Percentiles rank a stretch among this genome's conserved stretches.
These are phyloP conservation scores for Carterocephalus palaemon DNA, from an alignment of 2,888 invertebrate species.

Conservation along the genomic window DNA sequence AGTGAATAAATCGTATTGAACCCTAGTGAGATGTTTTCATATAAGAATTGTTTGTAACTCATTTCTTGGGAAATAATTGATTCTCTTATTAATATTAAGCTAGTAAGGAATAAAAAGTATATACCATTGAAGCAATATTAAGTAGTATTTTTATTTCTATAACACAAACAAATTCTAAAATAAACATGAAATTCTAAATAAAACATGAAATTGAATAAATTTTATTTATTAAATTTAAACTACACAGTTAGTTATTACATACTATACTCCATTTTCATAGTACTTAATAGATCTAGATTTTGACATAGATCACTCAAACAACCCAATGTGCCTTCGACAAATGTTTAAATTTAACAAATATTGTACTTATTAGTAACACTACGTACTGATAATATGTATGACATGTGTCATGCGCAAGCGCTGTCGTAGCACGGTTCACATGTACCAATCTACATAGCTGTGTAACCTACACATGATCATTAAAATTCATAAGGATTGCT, in stretches of 20 bases:
- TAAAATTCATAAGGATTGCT: constrained; percentile 45
- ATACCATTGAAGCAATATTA: constrained; percentile 17
- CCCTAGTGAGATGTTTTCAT: constrained; percentile 18
- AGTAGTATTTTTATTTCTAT: constrained; percentile 4
- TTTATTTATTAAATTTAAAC: constrained; percentile 75
- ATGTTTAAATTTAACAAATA: constrained; percentile 65
- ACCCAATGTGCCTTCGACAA: constrained; percentile 65
- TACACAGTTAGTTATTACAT: constrained; percentile 68
- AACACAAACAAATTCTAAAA: constrained; percentile 28
- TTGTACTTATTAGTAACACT: constrained; percentile 74
- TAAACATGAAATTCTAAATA: constrained; percentile 43
- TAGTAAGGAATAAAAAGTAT: constrained; percentile 17
- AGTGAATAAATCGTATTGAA: constrained; percentile 13
- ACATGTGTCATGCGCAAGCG: constrained; percentile 24
- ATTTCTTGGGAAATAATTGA: constrained; percentile 11
- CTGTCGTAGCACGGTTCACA: constrained; percentile 42
- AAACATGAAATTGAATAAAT: constrained; percentile 55
- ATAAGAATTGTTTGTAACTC: constrained; percentile 15
- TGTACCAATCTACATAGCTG: constrained; percentile 45
- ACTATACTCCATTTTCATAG: constrained; percentile 59
- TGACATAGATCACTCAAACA: constrained; percentile 64
- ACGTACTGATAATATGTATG: constrained; percentile 51
- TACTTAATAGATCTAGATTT: constrained; percentile 52
- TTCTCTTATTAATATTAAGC: constrained; percentile 13
- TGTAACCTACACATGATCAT: constrained; percentile 39